These are phyloP conservation scores for Semotilus atromaculatus DNA, from an alignment of 2,797 vertebrate species.

Conservation along the genomic window DNA sequence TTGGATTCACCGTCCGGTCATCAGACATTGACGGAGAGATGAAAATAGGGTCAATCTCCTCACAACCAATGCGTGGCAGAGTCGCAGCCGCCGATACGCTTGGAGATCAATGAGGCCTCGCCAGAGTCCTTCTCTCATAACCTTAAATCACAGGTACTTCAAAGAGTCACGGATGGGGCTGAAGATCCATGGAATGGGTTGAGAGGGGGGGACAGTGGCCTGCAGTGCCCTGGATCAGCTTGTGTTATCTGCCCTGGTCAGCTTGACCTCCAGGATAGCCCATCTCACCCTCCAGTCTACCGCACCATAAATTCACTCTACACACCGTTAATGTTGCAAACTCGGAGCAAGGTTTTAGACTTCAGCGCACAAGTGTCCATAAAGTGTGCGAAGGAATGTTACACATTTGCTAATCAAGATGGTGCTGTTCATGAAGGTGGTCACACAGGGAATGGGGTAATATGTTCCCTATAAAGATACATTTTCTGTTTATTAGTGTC, in stretches of 20 bases:
- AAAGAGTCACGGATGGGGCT: slow-evolving; percentile 56
- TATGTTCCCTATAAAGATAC: slow-evolving; percentile 53
- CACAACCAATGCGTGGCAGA: slow-evolving; percentile 56
- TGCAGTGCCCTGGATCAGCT: slow-evolving; percentile 51
- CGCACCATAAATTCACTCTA: slow-evolving; percentile 63
- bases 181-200: slow-evolving; percentile 47
- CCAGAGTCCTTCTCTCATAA: slow-evolving; percentile 50
- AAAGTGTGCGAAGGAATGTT: slow-evolving; percentile 63
- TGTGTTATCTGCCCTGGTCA: slow-evolving; percentile 64
- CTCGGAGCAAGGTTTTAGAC: slow-evolving; percentile 50
- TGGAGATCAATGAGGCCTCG: slow-evolving; percentile 61
- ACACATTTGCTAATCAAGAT: slow-evolving; percentile 61
- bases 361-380: slow-evolving; percentile 53
- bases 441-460: slow-evolving; percentile 54
- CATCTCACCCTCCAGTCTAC: slow-evolving; percentile 56
- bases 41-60: slow-evolving; percentile 55
- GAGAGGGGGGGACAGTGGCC: slow-evolving; percentile 43
- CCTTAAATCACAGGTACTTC: slow-evolving; percentile 69
- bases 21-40: slow-evolving; percentile 48
- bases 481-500: slow-evolving; percentile 55
- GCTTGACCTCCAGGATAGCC: slow-evolving; percentile 56
- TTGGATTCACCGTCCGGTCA: slow-evolving; percentile 42
- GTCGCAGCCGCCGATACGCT: slow-evolving; percentile 49
- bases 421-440: slow-evolving; percentile 53
- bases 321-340: slow-evolving; percentile 58